phyloP scores from a whole-genome alignment of 2,888 invertebrate species.

The Callyntrura guangdongensis region DNA sequence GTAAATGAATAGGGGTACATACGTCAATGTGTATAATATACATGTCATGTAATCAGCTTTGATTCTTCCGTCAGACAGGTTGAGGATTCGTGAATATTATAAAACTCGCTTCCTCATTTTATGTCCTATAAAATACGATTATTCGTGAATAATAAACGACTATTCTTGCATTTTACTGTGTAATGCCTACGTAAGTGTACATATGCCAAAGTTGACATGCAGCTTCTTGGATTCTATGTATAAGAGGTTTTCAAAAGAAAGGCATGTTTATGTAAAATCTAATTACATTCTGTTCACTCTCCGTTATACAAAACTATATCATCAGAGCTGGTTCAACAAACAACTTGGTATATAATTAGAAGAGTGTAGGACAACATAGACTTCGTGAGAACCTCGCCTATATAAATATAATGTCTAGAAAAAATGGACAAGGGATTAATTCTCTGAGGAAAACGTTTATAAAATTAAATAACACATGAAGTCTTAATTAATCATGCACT shows the following conservation, averaged over 20 bases:
- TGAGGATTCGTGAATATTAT: too few species aligned
- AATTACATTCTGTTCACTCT: not conserved
- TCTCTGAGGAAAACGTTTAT: slow-evolving; percentile 27
- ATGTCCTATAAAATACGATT: too few species aligned
- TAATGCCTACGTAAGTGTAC: too few species aligned
- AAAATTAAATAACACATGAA: slow-evolving; percentile 65
- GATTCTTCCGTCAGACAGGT: too few species aligned
- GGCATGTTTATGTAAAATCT: not conserved
- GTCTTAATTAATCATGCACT: slow-evolving; percentile 71
- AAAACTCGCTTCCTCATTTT: too few species aligned
- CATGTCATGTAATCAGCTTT: too few species aligned
- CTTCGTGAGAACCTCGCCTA: too few species aligned
- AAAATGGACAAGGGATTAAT: not conserved
- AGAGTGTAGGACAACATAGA: not conserved
- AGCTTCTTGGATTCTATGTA: not conserved
- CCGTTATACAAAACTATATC: not conserved
- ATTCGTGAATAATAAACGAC: too few species aligned
- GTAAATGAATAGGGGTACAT: too few species aligned
- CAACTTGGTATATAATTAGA: not conserved
- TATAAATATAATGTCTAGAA: not conserved
- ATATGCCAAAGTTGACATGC: not conserved
- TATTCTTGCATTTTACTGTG: too few species aligned
- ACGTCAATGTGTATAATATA: too few species aligned
- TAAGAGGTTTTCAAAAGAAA: not conserved
- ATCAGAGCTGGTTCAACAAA: not conserved